Evolutionary conservation across 2,888 invertebrate species (phyloP).

Genomic region (Noctua pronuba): DNA sequence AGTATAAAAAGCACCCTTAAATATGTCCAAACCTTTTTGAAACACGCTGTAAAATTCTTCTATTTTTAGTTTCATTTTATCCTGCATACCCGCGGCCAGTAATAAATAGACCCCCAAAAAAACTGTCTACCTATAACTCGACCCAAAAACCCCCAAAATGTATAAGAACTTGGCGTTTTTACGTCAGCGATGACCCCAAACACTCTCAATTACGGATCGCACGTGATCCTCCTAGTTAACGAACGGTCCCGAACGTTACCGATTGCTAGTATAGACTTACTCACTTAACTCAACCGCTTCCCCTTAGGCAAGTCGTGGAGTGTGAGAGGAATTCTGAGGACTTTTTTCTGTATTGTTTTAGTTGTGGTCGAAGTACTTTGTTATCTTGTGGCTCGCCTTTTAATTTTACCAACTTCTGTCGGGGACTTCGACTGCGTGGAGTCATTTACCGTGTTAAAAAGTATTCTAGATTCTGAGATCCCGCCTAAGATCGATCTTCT

Average conservation of each 20-base stretch:
- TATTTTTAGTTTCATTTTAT: neutral
- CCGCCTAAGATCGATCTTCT: too few species aligned
- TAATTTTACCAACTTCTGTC: neutral
- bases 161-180: constrained; percentile 33
- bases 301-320: constrained; percentile 1
- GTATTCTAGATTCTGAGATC: too few species aligned
- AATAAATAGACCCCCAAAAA: neutral
- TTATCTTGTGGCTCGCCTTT: neutral
- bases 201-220: constrained; percentile 47
- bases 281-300: constrained; percentile 22
- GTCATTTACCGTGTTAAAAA: neutral
- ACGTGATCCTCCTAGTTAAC: constrained; percentile 50
- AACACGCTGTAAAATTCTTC: neutral
- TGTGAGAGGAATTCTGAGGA: constrained; percentile 47
- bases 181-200: constrained; percentile 10
- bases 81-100: neutral
- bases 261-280: constrained; percentile 34
- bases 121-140: neutral
- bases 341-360: neutral
- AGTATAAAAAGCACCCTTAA: neutral
- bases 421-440: neutral
- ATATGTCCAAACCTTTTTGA: neutral
- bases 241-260: neutral
- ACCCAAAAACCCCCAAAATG: neutral
- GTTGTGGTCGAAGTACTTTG: neutral